Base-by-base conservation (phyloP, 2,888 invertebrate genomes). In the Perizoma affinitatum region DNA sequence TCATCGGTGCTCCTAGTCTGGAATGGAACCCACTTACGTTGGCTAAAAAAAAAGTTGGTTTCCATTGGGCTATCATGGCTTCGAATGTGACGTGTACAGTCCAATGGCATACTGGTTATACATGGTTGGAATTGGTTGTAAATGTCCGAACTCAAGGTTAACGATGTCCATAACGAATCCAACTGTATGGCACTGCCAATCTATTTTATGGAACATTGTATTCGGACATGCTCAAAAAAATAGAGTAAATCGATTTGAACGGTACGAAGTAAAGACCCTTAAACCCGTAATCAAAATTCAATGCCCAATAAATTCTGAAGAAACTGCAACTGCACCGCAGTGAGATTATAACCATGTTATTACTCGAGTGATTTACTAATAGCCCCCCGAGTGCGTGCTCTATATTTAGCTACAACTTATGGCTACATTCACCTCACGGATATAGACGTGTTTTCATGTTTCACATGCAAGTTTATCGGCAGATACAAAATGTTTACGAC, bases 381-480 rank as follows among this genome's bases (percentile, higher is more conserved):
- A 78, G 72, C 78, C 75, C 66, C 74, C 74, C 69, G 66, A 70
- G 68, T 67, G 81, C 74, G 75, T 76, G 78, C 81, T 83, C 85
- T 89, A 88, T 86, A 88, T 88, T 88, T 89, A 88, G 80, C 78
- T 73, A 69, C 76, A 77, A 79, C 78, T 84, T 83, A 90, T 84
- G 83, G 86, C 79, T 84, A 70, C 86, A 74, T 90, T 89, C 84
- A 88, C 87, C 88, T 83, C 80, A 71, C 74, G 68, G 75, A 79
- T 76, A 75, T 69, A 75, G 69, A 76, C 72, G 71, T 70, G 72
- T 68, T 68, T 48, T 54, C 10, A 75, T 72, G 68, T 70, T 75
- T 72, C 65, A 70, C 67, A 69, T 72, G 67, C 67, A 54, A 46
- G 46, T 42, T 33, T 56, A 58, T 61, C 47, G 38, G 11, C 38